Conservation (phyloP, 2,888 invertebrate genomes). For the Hydrotaea cyrtoneurina region DNA sequence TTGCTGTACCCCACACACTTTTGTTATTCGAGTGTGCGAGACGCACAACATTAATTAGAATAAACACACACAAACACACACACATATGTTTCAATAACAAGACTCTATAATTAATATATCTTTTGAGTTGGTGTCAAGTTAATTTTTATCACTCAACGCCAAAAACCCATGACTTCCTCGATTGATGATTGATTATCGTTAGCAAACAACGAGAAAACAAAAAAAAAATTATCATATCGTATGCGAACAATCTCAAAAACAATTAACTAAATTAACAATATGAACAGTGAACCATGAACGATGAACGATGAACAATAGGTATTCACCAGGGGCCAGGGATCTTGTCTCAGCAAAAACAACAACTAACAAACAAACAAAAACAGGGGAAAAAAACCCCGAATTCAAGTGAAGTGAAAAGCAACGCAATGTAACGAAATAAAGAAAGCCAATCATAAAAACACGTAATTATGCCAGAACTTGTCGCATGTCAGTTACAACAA, state of each 20-base stretch:
- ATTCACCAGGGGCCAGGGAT: background rate
- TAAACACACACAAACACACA: no score
- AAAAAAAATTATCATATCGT: constrained; percentile 36
- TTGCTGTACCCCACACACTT: no score
- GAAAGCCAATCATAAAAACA: constrained; percentile 48
- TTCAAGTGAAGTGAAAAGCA: background rate
- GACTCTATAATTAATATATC: background rate
- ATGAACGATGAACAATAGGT: background rate
- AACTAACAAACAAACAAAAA: background rate
- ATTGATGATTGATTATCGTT: constrained; percentile 50
- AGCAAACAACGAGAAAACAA: background rate
- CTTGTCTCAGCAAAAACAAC: background rate
- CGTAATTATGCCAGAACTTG: constrained; percentile 46
- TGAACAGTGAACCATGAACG: background rate
- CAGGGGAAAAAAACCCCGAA: background rate
- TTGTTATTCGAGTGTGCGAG: no score
- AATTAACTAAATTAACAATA: constrained; percentile 47
- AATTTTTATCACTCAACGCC: constrained; percentile 1
- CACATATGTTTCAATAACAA: no score
- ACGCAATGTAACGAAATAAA: background rate
- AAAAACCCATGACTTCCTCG: background rate
- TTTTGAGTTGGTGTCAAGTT: background rate
- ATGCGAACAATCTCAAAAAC: constrained; percentile 11
- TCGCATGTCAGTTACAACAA: constrained; percentile 47
- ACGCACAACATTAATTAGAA: no score